These are phyloP conservation scores for Syngnathus acus DNA, from an alignment of 2,797 vertebrate species.

Conservation along the genomic window DNA sequence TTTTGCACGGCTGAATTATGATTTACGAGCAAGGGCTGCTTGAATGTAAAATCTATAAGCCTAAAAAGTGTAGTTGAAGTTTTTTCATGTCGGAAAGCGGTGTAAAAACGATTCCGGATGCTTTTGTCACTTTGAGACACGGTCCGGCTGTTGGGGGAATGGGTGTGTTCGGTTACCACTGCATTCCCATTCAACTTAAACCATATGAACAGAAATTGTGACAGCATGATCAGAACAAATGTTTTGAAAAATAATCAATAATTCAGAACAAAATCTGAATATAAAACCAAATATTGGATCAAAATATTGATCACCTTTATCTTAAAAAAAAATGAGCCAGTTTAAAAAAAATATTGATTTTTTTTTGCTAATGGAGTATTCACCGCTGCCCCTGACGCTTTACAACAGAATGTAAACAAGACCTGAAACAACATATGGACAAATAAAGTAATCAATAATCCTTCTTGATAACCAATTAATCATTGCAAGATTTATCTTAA, in stretches of 20 bases:
- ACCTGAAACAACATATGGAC: too few species aligned
- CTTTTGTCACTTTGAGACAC: constrained; percentile 18
- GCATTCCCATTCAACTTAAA: constrained; percentile 9
- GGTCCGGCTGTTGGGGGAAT: constrained; percentile 25
- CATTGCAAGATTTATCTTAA: too few species aligned
- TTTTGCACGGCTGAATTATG: constrained; percentile 24
- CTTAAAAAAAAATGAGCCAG: neutral
- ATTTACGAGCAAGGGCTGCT: constrained; percentile 1
- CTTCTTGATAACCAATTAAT: too few species aligned
- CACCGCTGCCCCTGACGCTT: too few species aligned
- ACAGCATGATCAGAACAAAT: neutral
- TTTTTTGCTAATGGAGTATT: too few species aligned
- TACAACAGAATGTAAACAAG: too few species aligned
- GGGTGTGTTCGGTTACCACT: neutral
- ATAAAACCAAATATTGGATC: neutral
- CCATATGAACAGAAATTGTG: constrained; percentile 7
- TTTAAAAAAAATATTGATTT: too few species aligned
- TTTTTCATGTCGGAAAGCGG: neutral
- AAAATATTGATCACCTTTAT: neutral
- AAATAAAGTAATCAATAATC: too few species aligned
- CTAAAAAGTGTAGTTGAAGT: neutral
- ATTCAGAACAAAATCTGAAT: neutral
- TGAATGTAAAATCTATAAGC: neutral
- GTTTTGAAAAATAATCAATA: neutral
- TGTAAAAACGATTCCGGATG: constrained; percentile 15